Evolutionary conservation across 1,140 invertebrate species (phyloP).

Genomic region (Lordiphosa clarofinis): DNA sequence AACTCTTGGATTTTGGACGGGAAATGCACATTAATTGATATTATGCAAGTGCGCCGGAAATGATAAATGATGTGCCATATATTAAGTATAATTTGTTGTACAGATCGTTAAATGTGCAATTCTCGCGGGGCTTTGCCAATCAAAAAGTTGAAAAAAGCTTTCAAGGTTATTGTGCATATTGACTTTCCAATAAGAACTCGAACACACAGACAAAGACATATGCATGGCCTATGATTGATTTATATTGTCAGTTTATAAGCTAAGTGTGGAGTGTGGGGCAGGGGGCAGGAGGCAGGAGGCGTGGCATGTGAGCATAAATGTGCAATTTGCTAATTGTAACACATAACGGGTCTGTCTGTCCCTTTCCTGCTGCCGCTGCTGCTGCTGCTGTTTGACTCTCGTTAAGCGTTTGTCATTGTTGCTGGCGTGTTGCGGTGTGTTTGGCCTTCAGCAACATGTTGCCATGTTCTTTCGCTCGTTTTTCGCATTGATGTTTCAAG

Average conservation of each 20-base stretch:
- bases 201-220: conserved; percentile 29
- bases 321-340: conserved; percentile 77
- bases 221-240: conserved; percentile 64
- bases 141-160: conserved; percentile 47
- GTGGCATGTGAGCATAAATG: conserved; percentile 69
- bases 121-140: conserved; percentile 35
- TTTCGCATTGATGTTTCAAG: conserved; percentile 77
- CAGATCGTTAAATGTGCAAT: conserved; percentile 7
- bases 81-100: conserved; percentile 36
- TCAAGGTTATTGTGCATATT: conserved; percentile 54
- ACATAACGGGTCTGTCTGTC: conserved; percentile 61
- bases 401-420: conserved; percentile 47
- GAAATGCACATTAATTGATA: conserved; percentile 70
- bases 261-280: not conserved
- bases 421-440: conserved; percentile 20
- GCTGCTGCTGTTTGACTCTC: conserved; percentile 50
- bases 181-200: conserved; percentile 74
- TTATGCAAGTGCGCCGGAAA: conserved; percentile 66
- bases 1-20: conserved; percentile 42
- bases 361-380: conserved; percentile 43
- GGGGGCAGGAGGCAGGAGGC: conserved; percentile 4
- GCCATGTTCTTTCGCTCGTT: conserved; percentile 63
- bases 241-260: conserved; percentile 63
- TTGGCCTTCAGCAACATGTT: conserved; percentile 61
- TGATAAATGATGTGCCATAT: conserved; percentile 75